These are phyloP conservation scores for Eurois occulta DNA, from an alignment of 2,888 invertebrate species.

Conservation along the genomic window DNA sequence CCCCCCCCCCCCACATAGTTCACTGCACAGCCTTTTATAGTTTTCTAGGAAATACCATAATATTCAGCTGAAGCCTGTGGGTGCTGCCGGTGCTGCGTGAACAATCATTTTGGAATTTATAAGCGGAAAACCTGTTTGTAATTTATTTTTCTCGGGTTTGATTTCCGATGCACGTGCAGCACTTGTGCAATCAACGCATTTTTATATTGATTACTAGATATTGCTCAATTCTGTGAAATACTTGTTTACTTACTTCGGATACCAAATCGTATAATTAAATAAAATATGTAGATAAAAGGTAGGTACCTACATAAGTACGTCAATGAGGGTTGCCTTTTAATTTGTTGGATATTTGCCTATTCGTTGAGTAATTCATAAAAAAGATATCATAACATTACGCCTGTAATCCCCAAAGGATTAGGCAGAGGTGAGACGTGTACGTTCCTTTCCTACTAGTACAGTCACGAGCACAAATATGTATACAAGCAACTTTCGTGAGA, in stretches of 20 bases:
- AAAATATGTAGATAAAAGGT: slow-evolving; percentile 12
- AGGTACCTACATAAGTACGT: neutral
- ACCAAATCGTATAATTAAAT: slow-evolving; percentile 16
- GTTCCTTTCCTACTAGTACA: neutral
- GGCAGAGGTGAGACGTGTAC: neutral
- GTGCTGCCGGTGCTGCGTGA: neutral
- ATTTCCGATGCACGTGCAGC: neutral
- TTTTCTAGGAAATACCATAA: neutral
- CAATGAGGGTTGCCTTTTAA: slow-evolving; percentile 8
- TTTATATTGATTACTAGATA: slow-evolving; percentile 20
- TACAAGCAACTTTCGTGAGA: too few relatives aligned
- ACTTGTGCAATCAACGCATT: slow-evolving; percentile 9
- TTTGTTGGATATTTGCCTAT: neutral
- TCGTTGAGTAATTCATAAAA: neutral
- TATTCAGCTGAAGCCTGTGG: neutral
- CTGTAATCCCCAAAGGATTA: neutral
- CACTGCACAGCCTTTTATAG: neutral
- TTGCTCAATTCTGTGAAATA: slow-evolving; percentile 50
- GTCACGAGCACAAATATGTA: too few relatives aligned
- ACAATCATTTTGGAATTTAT: slow-evolving; percentile 1
- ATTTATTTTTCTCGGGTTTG: neutral
- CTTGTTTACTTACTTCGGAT: slow-evolving; percentile 51
- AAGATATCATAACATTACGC: neutral
- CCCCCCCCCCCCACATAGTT: too few relatives aligned
- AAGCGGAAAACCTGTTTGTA: neutral